Percentiles rank a stretch among this genome's conserved stretches.
Evolutionary conservation across 2,113 vertebrate species (phyloP).

Genomic region (Sylvia atricapilla): DNA sequence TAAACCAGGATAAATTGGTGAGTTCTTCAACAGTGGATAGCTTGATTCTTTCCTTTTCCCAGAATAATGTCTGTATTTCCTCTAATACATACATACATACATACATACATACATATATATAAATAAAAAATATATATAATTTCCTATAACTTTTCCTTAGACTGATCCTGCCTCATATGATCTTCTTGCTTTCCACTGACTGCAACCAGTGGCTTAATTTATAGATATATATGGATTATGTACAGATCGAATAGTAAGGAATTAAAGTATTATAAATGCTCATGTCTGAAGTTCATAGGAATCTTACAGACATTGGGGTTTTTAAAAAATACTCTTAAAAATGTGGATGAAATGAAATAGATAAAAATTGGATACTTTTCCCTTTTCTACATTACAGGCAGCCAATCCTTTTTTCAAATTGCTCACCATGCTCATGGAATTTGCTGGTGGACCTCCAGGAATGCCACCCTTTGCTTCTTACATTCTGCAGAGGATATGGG

Average conservation of each 20-base stretch:
- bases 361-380: not conserved
- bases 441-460: constrained; percentile 95
- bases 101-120: not conserved
- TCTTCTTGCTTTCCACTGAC: not conserved
- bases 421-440: constrained; percentile 98
- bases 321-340: not conserved
- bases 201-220: not conserved
- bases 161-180: not conserved
- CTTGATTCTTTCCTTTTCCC: not conserved
- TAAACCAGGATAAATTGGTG: not conserved
- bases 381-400: constrained; percentile 77
- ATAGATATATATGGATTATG: not conserved
- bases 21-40: not conserved
- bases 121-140: not conserved
- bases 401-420: constrained; percentile 99
- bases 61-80: not conserved
- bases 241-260: not conserved
- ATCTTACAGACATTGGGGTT: not conserved
- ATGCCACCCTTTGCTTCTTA: constrained; percentile 98
- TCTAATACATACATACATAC: not conserved
- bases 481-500: constrained; percentile 99
- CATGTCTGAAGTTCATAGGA: not conserved
- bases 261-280: not conserved
- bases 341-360: not conserved
- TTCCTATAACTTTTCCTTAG: not conserved